These are phyloP conservation scores for Sebastes miniatus DNA, from an alignment of 2,797 vertebrate species.

Conservation along the genomic window DNA sequence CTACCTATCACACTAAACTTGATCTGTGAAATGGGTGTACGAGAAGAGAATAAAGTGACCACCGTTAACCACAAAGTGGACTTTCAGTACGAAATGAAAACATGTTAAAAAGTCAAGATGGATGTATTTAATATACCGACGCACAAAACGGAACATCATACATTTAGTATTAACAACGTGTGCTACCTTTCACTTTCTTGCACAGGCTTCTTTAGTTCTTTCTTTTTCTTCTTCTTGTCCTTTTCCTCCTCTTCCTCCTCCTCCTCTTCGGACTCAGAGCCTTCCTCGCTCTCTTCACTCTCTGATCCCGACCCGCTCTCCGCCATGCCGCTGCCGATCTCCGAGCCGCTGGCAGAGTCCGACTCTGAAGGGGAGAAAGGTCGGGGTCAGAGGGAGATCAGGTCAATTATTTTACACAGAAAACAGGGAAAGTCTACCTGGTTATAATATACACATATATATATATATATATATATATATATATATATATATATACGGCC, in stretches of 20 bases:
- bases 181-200: constrained; percentile 73
- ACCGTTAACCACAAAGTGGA: background rate
- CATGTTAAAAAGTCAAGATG: background rate
- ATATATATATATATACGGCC: too few relatives aligned
- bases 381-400: background rate
- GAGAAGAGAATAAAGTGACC: background rate
- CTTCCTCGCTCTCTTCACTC: constrained; percentile 86
- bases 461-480: too few relatives aligned
- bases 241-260: constrained; percentile 80
- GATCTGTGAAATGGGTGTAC: background rate
- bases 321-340: constrained; percentile 82
- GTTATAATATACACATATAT: background rate
- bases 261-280: constrained; percentile 85
- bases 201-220: constrained; percentile 65
- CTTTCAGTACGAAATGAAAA: background rate
- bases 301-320: constrained; percentile 84
- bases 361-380: constrained; percentile 81
- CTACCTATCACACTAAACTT: background rate
- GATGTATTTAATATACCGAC: background rate
- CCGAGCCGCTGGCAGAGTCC: constrained; percentile 84
- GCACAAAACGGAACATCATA: background rate
- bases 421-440: background rate
- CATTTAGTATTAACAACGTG: background rate
- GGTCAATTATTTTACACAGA: background rate
- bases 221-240: constrained; percentile 77